Evolutionary conservation across 2,113 vertebrate species (phyloP), one percentile per base, ranked within the genome.

Genomic region (Phodopus roborovskii): DNA sequence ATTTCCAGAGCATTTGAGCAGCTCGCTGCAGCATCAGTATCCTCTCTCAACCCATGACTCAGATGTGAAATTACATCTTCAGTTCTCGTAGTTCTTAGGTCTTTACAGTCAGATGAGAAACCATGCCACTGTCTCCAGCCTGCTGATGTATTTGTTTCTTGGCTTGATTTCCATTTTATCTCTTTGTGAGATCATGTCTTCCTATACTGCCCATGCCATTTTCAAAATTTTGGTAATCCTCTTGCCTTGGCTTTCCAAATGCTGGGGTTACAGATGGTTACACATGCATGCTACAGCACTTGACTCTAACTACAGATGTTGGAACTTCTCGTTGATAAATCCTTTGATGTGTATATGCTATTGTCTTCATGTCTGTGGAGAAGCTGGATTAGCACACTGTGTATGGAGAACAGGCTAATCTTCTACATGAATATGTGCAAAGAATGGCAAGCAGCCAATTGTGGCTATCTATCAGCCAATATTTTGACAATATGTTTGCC

Each of bases 371-470:
- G 53, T 60, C n/a, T 62, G 2, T 42, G 22, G 81, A 83, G 12
- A 62, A 60, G 22, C n/a, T 28, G 56, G 56, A 83, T 22, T 42
- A 83, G n/a, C 62, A 74, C 10, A 45, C 7, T 45, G 28, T 7
- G 10, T 56, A 85, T 42, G 17, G 53, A 89, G 91, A 87, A 79
- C 56, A 79, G 4, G 68, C 53, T 64, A 79, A 70, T 22, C 30
- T 73, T 62, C 75, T 64, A 73, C 0, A 28, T 70, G 60, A 13
- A 30, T 70, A n/a, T 93, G 92, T 74, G 95, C 64, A 68, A 82
- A 86, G 45, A 56, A 45, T 39, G n/a, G 71, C 11, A 39, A 74
- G 1, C 36, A 42, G 17, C 39, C 42, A 68, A 73, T 3, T 91
- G 13, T 79, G 42, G 90, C 22, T 56, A 53, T 62, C 13, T 48